A percentile compares a stretch with the other conserved stretches of the same genome.
Evolutionary conservation across 2,888 invertebrate genomes (phyloP).

Genomic region (Cynaeus angustus): DNA sequence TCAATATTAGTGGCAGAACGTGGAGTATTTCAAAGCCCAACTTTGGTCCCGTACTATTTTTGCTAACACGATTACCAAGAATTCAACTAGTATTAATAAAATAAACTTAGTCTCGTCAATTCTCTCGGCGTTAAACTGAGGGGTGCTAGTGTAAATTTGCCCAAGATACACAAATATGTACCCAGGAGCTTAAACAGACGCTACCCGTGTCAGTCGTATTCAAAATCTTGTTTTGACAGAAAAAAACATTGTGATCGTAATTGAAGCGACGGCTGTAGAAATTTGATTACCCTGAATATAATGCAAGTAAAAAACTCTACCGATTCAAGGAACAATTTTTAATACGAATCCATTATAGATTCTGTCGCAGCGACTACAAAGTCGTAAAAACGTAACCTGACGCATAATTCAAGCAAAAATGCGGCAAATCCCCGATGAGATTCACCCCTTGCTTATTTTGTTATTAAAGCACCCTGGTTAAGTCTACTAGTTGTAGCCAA

Average conservation of each 20-base stretch:
- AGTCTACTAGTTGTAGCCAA: slow-evolving; percentile 18
- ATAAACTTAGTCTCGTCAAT: neutral
- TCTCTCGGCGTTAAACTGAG: neutral
- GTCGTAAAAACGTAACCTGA: slow-evolving; percentile 32
- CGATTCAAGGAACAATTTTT: slow-evolving; percentile 2
- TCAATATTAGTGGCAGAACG: no score
- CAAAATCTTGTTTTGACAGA: neutral
- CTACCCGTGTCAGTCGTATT: slow-evolving; percentile 1
- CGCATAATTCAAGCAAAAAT: slow-evolving; percentile 24
- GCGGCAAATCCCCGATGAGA: slow-evolving; percentile 7
- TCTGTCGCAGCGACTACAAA: slow-evolving; percentile 21
- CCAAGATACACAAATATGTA: slow-evolving; percentile 4
- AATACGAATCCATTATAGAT: slow-evolving; percentile 14
- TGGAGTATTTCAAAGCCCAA: no score
- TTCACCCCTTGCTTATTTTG: slow-evolving; percentile 13
- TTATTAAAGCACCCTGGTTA: slow-evolving; percentile 2
- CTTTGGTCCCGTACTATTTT: no score
- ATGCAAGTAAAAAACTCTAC: no score
- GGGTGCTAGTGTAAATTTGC: slow-evolving; percentile 3
- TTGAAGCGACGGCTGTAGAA: no score
- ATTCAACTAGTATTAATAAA: no score
- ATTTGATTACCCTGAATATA: no score
- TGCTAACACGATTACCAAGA: no score
- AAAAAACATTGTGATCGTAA: neutral
- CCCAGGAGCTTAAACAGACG: slow-evolving; percentile 2